These are phyloP conservation scores for Neosilurus mollespiculum DNA, from an alignment of 2,797 vertebrate species.

Conservation along the genomic window DNA sequence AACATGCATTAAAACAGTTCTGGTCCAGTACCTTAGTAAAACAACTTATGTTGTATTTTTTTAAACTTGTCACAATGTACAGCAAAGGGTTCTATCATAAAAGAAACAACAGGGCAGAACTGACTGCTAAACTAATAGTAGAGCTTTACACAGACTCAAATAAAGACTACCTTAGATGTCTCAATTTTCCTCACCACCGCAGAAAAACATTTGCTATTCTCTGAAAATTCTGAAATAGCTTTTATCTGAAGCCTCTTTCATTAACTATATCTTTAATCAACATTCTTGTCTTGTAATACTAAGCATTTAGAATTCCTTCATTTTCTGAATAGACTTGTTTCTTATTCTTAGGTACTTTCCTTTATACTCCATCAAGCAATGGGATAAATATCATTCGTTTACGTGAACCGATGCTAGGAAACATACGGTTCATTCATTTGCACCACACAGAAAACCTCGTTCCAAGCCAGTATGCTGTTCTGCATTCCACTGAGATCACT, in stretches of 20 bases:
- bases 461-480: constrained; percentile 50
- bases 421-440: constrained; percentile 51
- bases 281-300: constrained; percentile 27
- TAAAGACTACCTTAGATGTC: not conserved
- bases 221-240: not conserved
- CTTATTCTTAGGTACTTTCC: constrained; percentile 12
- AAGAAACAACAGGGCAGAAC: not conserved
- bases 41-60: not conserved
- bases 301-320: constrained; percentile 33
- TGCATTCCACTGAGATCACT: constrained; percentile 54
- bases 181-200: not conserved
- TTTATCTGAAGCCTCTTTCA: not conserved
- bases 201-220: not conserved
- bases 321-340: constrained; percentile 22
- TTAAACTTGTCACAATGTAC: not conserved
- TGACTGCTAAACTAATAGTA: not conserved
- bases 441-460: constrained; percentile 52
- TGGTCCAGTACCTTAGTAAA: not conserved
- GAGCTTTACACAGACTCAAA: not conserved
- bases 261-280: constrained; percentile 20
- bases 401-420: constrained; percentile 48
- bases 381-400: constrained; percentile 50
- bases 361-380: constrained; percentile 38
- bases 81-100: not conserved
- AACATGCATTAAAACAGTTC: not conserved